phyloP scores from a whole-genome alignment of 1,140 invertebrate genomes.

The Phymorhynchus buccinoides region DNA sequence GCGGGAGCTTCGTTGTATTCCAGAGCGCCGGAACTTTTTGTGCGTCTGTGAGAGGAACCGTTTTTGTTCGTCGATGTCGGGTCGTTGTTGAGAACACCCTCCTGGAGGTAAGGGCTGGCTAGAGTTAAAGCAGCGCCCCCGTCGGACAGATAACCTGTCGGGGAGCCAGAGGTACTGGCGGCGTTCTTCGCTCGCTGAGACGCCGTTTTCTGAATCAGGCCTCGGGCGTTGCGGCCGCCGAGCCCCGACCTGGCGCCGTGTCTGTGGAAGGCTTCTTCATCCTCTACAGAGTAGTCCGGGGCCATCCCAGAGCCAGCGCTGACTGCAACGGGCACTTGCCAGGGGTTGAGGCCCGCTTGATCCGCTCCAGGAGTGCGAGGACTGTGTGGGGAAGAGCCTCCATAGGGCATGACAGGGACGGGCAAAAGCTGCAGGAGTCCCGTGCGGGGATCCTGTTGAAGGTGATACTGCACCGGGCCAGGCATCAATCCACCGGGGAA shows the following conservation, averaged over 20 bases:
- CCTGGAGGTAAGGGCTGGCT: neutral
- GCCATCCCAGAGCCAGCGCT: neutral
- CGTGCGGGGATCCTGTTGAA: constrained; percentile 67
- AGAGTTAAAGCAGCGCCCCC: neutral
- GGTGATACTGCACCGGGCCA: constrained; percentile 60
- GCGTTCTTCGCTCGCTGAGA: constrained; percentile 38
- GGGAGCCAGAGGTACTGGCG: constrained; percentile 39
- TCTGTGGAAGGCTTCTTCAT: neutral
- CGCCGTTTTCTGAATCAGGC: constrained; percentile 25
- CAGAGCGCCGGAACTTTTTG: neutral
- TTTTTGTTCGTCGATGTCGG: neutral
- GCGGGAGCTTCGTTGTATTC: neutral
- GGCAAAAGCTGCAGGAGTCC: constrained; percentile 66
- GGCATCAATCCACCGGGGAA: constrained; percentile 49
- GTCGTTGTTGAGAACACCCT: neutral
- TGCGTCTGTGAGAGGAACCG: constrained; percentile 4
- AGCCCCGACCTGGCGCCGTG: no score
- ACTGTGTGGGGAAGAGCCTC: constrained; percentile 10
- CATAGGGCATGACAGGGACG: constrained; percentile 48
- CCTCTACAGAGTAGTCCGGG: neutral
- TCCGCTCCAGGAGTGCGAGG: constrained; percentile 7
- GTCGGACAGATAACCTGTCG: constrained; percentile 34
- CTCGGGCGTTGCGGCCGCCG: constrained; percentile 22
- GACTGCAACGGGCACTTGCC: constrained; percentile 1
- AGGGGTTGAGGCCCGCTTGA: neutral